Conservation (phyloP, 2,113 vertebrate genomes). For the Aythya baeri region DNA sequence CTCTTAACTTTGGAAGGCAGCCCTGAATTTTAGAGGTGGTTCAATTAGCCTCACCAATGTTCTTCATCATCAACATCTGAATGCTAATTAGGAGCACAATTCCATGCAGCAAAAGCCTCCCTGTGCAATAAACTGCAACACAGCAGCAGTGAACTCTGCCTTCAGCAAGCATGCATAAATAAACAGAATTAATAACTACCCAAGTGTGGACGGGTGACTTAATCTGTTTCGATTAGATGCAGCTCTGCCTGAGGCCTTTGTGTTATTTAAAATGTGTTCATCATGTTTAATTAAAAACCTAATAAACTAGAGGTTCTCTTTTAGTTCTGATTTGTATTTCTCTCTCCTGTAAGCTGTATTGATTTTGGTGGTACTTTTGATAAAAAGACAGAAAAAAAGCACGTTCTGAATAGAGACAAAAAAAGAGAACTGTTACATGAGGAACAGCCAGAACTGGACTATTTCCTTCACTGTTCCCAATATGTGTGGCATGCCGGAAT, state of each 20-base stretch:
- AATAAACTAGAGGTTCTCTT: conserved; percentile 65
- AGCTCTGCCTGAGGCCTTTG: conserved; percentile 70
- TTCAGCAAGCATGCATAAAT: conserved; percentile 74
- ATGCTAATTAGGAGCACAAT: conserved; percentile 67
- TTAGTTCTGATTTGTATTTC: conserved; percentile 44
- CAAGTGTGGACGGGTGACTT: conserved; percentile 76
- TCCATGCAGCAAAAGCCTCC: conserved; percentile 67
- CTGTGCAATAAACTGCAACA: conserved; percentile 62
- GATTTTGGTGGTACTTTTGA: conserved; percentile 8
- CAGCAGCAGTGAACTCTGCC: conserved; percentile 59
- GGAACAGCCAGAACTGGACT: background rate
- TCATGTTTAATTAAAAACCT: conserved; percentile 84
- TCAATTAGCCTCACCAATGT: conserved; percentile 46
- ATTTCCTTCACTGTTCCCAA: background rate
- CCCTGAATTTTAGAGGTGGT: conserved; percentile 51
- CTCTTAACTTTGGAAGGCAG: background rate
- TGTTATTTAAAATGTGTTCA: conserved; percentile 79
- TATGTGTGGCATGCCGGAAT: rapidly evolving
- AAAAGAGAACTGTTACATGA: background rate
- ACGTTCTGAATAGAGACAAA: background rate
- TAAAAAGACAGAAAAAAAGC: background rate
- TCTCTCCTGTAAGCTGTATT: background rate
- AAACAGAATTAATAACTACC: conserved; percentile 78
- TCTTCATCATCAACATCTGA: conserved; percentile 64
- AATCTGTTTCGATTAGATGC: conserved; percentile 77